Conservation (phyloP, 2,113 vertebrate species). For the Odocoileus hemionus region DNA sequence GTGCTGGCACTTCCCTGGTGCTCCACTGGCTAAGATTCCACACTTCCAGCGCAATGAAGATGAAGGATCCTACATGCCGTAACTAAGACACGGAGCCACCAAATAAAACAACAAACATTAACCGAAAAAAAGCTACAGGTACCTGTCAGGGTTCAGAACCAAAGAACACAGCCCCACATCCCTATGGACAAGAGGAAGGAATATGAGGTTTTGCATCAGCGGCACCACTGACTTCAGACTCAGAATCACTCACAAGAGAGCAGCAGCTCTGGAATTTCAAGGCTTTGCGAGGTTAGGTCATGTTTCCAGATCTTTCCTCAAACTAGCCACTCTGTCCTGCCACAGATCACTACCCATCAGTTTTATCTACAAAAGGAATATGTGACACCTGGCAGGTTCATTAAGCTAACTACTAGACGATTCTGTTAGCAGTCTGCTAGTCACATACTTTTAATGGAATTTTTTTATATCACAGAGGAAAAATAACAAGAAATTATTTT, state of each 20-base stretch:
- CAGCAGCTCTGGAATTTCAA: neutral
- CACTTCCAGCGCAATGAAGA: neutral
- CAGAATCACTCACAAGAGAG: neutral
- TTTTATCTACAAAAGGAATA: neutral
- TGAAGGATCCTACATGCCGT: too few relatives aligned
- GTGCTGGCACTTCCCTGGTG: neutral
- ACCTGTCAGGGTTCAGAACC: neutral
- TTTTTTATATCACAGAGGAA: neutral
- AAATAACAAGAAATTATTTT: neutral
- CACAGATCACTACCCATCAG: neutral
- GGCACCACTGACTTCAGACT: neutral
- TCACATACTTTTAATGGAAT: neutral
- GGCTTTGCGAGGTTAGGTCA: neutral
- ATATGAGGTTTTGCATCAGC: neutral
- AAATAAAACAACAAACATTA: neutral
- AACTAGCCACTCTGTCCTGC: neutral
- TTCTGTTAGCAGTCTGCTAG: neutral
- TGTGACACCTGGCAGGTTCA: neutral
- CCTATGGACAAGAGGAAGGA: neutral
- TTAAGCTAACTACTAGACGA: neutral
- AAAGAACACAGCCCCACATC: neutral
- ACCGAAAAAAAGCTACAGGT: neutral
- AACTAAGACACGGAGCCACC: neutral
- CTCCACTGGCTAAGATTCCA: neutral
- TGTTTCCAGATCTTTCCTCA: neutral